phyloP scores from a whole-genome alignment of 2,113 vertebrate species.

The Hippoglossus stenolepis region DNA sequence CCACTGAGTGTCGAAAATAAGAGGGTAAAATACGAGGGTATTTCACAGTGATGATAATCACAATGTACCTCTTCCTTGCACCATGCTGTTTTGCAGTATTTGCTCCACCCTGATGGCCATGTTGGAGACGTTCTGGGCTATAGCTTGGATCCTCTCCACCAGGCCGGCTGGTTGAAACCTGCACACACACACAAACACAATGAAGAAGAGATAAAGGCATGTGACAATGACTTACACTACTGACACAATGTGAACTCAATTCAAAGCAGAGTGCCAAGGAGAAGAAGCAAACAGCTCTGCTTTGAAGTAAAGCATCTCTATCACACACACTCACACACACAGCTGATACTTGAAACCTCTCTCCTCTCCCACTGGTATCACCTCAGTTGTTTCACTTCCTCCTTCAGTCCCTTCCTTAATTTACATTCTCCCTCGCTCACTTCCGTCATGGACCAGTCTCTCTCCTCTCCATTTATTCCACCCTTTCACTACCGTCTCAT shows the following conservation, averaged over 20 bases:
- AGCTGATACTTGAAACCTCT: not conserved
- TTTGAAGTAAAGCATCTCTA: not conserved
- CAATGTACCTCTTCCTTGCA: constrained; percentile 86
- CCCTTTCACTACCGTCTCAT: not conserved
- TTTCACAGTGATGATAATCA: too few relatives aligned
- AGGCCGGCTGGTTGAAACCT: constrained; percentile 89
- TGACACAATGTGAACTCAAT: not conserved
- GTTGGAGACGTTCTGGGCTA: constrained; percentile 96
- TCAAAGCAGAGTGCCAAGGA: not conserved
- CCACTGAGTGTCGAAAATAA: too few relatives aligned
- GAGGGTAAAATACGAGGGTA: too few relatives aligned
- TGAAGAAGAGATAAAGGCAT: not conserved
- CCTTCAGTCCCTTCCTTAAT: not conserved
- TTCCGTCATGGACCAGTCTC: not conserved
- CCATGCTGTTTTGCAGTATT: constrained; percentile 91
- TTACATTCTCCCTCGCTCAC: not conserved
- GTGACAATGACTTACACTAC: not conserved
- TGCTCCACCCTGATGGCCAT: constrained; percentile 94
- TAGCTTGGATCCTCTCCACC: constrained; percentile 96
- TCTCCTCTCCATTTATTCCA: not conserved
- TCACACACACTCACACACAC: not conserved
- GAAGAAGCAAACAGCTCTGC: not conserved
- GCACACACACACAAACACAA: constrained; percentile 1
- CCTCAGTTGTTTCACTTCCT: not conserved
- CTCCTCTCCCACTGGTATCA: not conserved